Evolutionary conservation across 2,888 invertebrate genomes (phyloP), one percentile per base, ranked within the genome.

Genomic region (Rhamnusium bicolor): DNA sequence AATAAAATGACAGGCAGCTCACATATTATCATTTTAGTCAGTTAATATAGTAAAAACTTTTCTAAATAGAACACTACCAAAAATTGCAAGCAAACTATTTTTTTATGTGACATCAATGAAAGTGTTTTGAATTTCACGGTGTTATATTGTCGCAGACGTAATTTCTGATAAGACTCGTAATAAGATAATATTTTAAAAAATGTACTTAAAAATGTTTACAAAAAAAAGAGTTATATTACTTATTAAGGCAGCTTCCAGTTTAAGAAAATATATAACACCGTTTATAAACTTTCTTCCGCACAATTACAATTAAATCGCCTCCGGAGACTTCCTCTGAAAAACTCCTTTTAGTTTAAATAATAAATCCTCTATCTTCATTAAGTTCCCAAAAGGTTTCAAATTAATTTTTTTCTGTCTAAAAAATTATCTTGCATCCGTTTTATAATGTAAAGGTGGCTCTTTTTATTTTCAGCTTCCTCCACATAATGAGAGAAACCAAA

Each of bases 401-500:
- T 32, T 32, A 58, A 24, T 14, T 61, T n/a, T 61, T 47, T 51
- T 19, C 51, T 47, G 24, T 24, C 14, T 47, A 62, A 46, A 47
- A 62, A 62, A 54, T 21, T n/a, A 54, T n/a, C 53, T 53, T 53
- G 53, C 53, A 65, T 65, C 65, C 65, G 65, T 53, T 19, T 40
- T 29, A 32, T 65, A 65, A 65, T 65, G 27, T 49, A 14, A 27
- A 46, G 40, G 46, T 27, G 49, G 63, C 16, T 27, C 58, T 40
- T 58, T 65, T 73, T 53, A 63, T 61, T 70, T 70, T 29, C 69
- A 51, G 58, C 56, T 66, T 73, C 73, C 66, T 70, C 29, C 60
- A 12, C 18, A 66, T 73, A 69, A 73, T 73, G 69, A 73, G 61
- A 54, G 40, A 53, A 69, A 69, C 62, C 53, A 63, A 72, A 72